Base-by-base conservation (phyloP, 2,113 vertebrate species). In the Apeltes quadracus region DNA sequence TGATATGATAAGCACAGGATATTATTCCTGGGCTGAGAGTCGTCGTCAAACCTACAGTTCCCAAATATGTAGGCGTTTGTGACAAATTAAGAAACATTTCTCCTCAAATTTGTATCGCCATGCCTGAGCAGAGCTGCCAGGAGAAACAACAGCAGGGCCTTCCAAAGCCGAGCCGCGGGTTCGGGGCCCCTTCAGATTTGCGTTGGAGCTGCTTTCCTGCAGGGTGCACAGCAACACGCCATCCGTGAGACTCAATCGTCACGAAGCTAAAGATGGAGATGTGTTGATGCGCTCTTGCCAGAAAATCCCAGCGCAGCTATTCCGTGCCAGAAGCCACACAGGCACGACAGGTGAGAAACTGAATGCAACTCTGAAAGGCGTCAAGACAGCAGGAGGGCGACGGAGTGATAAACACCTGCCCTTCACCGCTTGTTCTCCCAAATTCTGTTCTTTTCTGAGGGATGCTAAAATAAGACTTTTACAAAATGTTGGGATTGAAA, bases 251-350 rank as follows among this genome's bases (percentile, higher is more conserved):
- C 38, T 74, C 53, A 41, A 41, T 57, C 61, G 68, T 82, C 75
- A 38, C 64, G 78, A 75, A 87, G 69, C 65, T 80, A 59, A 88
- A 81, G 85, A 80, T 70, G 84, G 82, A 82, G 83, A 81, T 83
- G 87, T 84, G 84, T 80, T 87, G 84, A 86, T 86, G 79, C 72
- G 54, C 80, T 71, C 44, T 69, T 87, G 86, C 84, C 87, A 87
- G 72, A 86, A 80, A 87, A 85, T 84, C 75, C 78, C 76, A 85
- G 69, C 74, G 56, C 72, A 76, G 78, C 66, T 79, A 85, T 71
- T 84, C 50, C 5, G 69, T 78, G 82, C 83, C 83, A 84, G 78
- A 82, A 88, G 79, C 76, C 76, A 75, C 70, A 67, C 11, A 51
- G 59, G 58, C 78, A 61, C 69, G 25, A 74, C 84, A 90, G 79